A percentile compares a stretch with the other conserved stretches of the same genome.
Conservation (phyloP, 1,140 invertebrate species). For the Drosophila parabipectinata region DNA sequence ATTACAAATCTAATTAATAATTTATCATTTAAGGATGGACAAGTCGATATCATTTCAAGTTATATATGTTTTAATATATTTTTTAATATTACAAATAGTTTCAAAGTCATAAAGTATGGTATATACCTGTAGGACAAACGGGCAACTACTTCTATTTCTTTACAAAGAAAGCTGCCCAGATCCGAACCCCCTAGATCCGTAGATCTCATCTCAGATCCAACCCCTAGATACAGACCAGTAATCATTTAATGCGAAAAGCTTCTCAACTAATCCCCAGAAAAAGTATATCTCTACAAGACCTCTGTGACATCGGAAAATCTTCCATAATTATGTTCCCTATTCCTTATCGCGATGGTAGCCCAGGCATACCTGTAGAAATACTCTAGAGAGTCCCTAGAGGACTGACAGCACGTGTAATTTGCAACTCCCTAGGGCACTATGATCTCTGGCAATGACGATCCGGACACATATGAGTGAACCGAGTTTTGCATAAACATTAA, state of each 20-base stretch:
- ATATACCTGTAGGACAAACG: too few relatives aligned
- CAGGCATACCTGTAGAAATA: not conserved
- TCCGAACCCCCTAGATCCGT: too few relatives aligned
- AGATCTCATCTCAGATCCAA: not conserved
- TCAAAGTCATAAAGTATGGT: too few relatives aligned
- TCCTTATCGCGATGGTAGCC: constrained; percentile 23
- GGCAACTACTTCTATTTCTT: too few relatives aligned
- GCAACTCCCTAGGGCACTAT: constrained; percentile 39
- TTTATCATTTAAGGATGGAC: too few relatives aligned
- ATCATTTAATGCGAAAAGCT: constrained; percentile 28
- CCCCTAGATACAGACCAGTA: not conserved
- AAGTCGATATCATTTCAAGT: too few relatives aligned
- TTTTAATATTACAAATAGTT: too few relatives aligned
- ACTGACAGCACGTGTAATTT: constrained; percentile 19
- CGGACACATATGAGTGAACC: constrained; percentile 13
- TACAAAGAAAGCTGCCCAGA: too few relatives aligned
- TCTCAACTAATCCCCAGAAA: constrained; percentile 6
- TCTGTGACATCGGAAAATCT: constrained; percentile 16
- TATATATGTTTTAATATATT: too few relatives aligned
- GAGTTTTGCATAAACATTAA: constrained; percentile 71
- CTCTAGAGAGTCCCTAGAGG: constrained; percentile 12
- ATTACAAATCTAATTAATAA: too few relatives aligned
- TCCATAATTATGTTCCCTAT: not conserved
- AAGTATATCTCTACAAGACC: not conserved
- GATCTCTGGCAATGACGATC: constrained; percentile 7